phyloP scores from a whole-genome alignment of 2,113 vertebrate species.

The Heterotilapia buettikoferi region DNA sequence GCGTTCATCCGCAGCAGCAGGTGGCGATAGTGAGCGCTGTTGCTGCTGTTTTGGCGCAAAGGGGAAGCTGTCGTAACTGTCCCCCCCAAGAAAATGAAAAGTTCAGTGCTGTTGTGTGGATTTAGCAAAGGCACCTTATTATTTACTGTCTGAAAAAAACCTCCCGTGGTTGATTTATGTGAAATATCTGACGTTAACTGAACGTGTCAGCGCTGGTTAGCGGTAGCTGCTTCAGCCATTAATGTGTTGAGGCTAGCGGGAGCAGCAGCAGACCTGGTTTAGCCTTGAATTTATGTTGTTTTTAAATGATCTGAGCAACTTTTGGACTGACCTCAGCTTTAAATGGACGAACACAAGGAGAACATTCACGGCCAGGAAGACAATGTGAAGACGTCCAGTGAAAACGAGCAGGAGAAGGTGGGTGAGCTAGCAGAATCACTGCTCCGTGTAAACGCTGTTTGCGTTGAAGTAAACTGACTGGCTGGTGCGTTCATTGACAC shows the following conservation, averaged over 20 bases:
- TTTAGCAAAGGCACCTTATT: background rate
- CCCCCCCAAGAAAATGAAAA: background rate
- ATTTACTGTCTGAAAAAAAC: background rate
- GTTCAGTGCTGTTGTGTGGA: background rate
- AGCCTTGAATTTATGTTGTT: background rate
- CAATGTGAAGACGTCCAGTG: slow-evolving; percentile 40
- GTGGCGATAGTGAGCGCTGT: background rate
- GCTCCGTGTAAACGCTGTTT: background rate
- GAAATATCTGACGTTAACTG: background rate
- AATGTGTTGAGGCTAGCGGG: background rate
- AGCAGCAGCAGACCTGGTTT: background rate
- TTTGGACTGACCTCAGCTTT: background rate
- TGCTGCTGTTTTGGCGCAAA: slow-evolving; percentile 29
- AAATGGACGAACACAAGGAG: slow-evolving; percentile 72
- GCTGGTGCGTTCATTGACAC: background rate
- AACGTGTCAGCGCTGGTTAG: background rate
- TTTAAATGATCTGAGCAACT: background rate
- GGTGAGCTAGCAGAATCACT: background rate
- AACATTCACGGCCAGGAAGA: slow-evolving; percentile 45
- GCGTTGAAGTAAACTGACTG: background rate
- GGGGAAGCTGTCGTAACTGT: slow-evolving; percentile 30
- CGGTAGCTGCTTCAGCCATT: background rate
- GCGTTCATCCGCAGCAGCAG: slow-evolving; percentile 2
- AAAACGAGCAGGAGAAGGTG: slow-evolving; percentile 32
- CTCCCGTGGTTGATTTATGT: background rate